Base-by-base conservation (phyloP, 1,140 invertebrate genomes). In the Gryllus bimaculatus region DNA sequence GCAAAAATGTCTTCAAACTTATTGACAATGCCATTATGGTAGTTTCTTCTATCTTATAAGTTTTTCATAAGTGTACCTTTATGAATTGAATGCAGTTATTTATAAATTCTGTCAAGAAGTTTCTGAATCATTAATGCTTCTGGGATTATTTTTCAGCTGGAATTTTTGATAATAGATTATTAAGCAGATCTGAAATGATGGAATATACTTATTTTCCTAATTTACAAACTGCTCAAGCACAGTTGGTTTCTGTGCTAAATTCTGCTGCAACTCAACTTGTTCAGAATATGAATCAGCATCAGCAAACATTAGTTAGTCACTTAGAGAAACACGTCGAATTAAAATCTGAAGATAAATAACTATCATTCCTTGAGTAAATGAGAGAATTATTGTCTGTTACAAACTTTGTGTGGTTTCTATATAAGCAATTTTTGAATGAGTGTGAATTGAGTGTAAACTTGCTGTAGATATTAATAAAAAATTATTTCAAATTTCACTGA, bases 161-260 rank as follows among this genome's bases (percentile, higher is more conserved):
- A 12, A 81, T 84, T 48, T 80, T 84, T 8, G 83, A 84, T 75
- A 81, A 80, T 20, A 74, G 81, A 47, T 74, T 83, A 8, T 75
- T 84, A 74, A 83, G 81, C 80, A 78, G 78, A 75, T 81, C 20
- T 47, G 81, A 84, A 78, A 73, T 83, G 20, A 78, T 81, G 73
- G 79, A 78, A 47, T 83, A 83, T 76, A 79, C 80, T 74, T 66
- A 81, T 13, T 74, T 84, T 18, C 73, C 81, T n/a, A 80, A 82
- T 77, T 74, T 84, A 8, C 80, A 81, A 15, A 81, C 81, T 39
- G 83, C 81, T 0, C 81, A 82, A 78, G 82, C 82, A 74, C 80
- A 80, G 73, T 47, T 84, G 4, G 81, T 82, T 26, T 73, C 81
- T 48, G 74, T 80, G n/a, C 76, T 84, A 2, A 82, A 81, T 74